Percentiles rank a stretch among this genome's conserved stretches.
Conservation (phyloP, 2,113 vertebrate species). For the Semnornis frantzii region DNA sequence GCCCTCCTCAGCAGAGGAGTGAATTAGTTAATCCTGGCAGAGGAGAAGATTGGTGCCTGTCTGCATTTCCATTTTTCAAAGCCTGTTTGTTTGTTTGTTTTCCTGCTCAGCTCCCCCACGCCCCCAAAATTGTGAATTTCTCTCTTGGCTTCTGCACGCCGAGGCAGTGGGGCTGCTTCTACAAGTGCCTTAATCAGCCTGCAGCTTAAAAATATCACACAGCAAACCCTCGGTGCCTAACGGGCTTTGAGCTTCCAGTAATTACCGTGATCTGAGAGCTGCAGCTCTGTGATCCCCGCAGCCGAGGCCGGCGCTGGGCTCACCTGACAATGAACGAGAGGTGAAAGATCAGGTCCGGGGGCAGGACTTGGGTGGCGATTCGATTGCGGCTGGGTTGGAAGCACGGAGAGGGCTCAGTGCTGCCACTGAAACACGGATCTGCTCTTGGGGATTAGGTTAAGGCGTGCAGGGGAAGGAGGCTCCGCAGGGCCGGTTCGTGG, state of each 20-base stretch:
- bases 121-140: constrained; percentile 38
- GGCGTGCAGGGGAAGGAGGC: accelerated
- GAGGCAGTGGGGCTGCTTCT: constrained; percentile 6
- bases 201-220: not conserved
- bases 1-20: not conserved
- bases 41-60: not conserved
- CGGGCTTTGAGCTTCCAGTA: not conserved
- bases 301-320: not conserved
- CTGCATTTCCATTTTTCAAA: constrained; percentile 49
- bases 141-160: constrained; percentile 2
- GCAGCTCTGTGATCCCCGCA: not conserved
- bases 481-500: not conserved
- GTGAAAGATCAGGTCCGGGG: not conserved
- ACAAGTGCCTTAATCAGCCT: not conserved
- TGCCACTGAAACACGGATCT: not conserved
- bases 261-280: not conserved
- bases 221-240: not conserved
- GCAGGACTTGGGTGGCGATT: accelerated
- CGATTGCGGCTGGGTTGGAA: not conserved
- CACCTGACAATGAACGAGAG: not conserved
- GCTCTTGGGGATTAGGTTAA: not conserved
- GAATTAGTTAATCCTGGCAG: constrained; percentile 11
- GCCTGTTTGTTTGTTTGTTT: constrained; percentile 59
- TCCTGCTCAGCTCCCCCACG: constrained; percentile 7
- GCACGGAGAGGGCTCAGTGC: accelerated